Evolutionary conservation across 1,140 invertebrate genomes (phyloP).

Genomic region (Acromyrmex charruanus): DNA sequence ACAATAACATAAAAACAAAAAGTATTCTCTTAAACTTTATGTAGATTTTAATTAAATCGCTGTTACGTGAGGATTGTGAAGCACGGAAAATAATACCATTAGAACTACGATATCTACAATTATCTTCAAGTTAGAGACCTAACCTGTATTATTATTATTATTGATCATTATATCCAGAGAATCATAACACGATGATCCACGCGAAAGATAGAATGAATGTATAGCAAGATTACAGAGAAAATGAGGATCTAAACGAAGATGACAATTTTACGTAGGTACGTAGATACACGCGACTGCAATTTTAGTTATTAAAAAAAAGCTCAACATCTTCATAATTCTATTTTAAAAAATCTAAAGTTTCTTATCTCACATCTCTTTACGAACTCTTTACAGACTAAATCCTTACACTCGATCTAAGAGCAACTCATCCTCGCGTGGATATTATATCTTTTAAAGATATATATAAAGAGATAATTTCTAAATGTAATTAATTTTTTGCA

Average conservation of each 20-base stretch:
- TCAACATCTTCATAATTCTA: constrained; percentile 13
- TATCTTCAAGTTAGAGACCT: neutral
- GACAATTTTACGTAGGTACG: neutral
- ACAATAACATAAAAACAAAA: neutral
- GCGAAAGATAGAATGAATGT: neutral
- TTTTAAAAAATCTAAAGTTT: constrained; percentile 7
- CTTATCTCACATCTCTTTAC: neutral
- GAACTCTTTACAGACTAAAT: constrained; percentile 6
- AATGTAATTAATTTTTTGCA: neutral
- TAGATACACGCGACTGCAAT: neutral
- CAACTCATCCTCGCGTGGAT: neutral
- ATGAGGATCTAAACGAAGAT: neutral
- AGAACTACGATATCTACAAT: constrained; percentile 14
- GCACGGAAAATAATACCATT: neutral
- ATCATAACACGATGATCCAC: neutral
- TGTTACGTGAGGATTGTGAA: constrained; percentile 1
- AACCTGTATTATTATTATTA: neutral
- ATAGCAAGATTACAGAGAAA: neutral
- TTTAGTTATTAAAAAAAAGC: neutral
- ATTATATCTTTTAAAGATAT: neutral
- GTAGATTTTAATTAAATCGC: constrained; percentile 54
- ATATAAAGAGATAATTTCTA: neutral
- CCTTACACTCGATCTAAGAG: neutral
- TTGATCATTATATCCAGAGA: constrained; percentile 19
- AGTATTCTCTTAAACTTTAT: constrained; percentile 25